Base-by-base conservation (phyloP, 2,888 invertebrate genomes). In the Pristionchus japonicus region DNA sequence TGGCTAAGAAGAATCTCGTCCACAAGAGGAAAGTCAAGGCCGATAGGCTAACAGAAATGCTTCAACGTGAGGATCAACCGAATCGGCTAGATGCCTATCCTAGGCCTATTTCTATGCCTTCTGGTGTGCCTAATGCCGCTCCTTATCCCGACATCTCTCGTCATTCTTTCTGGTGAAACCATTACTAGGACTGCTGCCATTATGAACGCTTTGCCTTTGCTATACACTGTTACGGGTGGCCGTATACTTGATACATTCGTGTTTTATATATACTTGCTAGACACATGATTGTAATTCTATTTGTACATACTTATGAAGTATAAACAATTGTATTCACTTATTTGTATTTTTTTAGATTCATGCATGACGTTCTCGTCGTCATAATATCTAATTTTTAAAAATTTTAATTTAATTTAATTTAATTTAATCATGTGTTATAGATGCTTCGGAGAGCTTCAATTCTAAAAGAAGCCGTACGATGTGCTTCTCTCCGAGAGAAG, bases 11-110 rank as follows among this genome's bases (percentile, higher is more conserved):
- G 80, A 96, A 96, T 93, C 94, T 96, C 61, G 97, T 97, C 96
- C 97, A 97, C 94, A 94, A 89, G 13, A 96, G 98, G 85, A 96
- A 97, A 94, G 96, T 98, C 20, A 98, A 98, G 95, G 96, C 97
- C 0, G 98, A 99, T 91, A 98, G 98, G 95, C 96, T 99, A 96
- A 96, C 96, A 83, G 96, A 95, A 89, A 90, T 95, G 7, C 92
- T 94, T 34, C 93, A 94, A 23, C 93, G 67, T 27, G 86, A 86
- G 67, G 64, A 86, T 37, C 40, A 37, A 27, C 84, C 57, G 13
- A 37, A 37, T 37, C 57, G 61, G 20, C 40, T 40, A 61, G 84
- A 57, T 4, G 40, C 57, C 11, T 37, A 77, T n/a, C 23, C 74
- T 77, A 40, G 87, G n/a, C 87, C 87, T 52, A 43, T 77, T 37